These are phyloP conservation scores for Drosophila rellima DNA, from an alignment of 2,888 invertebrate species.

Conservation along the genomic window DNA sequence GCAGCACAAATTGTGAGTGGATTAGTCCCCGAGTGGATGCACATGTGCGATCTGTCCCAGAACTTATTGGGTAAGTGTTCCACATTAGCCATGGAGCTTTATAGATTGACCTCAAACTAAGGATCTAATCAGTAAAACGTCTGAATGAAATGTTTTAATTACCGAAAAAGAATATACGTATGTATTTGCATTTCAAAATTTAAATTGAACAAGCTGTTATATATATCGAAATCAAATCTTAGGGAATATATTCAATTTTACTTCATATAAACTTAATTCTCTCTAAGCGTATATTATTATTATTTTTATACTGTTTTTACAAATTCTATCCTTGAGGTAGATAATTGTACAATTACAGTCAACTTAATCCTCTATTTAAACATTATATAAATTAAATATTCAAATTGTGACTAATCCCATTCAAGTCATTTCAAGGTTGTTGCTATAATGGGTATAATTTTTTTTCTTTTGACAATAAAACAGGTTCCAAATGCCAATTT, in stretches of 20 bases:
- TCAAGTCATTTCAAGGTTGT: conserved; percentile 42
- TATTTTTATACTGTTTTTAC: not conserved
- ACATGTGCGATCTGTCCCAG: conserved; percentile 45
- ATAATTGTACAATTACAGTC: not conserved
- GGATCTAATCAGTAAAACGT: not conserved
- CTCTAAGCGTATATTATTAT: too few species aligned
- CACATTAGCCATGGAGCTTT: not conserved
- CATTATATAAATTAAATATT: not conserved
- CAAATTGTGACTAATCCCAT: conserved; percentile 24
- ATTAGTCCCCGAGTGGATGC: conserved; percentile 62
- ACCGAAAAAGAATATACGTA: not conserved
- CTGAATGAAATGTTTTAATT: not conserved
- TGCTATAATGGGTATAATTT: not conserved
- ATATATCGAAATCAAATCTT: too few species aligned
- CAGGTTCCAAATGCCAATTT: conserved; percentile 38
- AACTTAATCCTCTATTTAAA: not conserved
- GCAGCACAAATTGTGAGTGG: conserved; percentile 40
- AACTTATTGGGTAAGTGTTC: conserved; percentile 45
- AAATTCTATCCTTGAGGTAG: not conserved
- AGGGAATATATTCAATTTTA: too few species aligned
- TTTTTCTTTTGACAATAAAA: conserved; percentile 6
- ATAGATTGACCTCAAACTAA: conserved; percentile 13
- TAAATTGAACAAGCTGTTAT: too few species aligned
- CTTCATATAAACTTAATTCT: too few species aligned
- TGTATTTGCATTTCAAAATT: not conserved